Evolutionary conservation across 2,888 invertebrate species (phyloP), one percentile per base, ranked within the genome.

Genomic region (Flabesymbios commensalis): DNA sequence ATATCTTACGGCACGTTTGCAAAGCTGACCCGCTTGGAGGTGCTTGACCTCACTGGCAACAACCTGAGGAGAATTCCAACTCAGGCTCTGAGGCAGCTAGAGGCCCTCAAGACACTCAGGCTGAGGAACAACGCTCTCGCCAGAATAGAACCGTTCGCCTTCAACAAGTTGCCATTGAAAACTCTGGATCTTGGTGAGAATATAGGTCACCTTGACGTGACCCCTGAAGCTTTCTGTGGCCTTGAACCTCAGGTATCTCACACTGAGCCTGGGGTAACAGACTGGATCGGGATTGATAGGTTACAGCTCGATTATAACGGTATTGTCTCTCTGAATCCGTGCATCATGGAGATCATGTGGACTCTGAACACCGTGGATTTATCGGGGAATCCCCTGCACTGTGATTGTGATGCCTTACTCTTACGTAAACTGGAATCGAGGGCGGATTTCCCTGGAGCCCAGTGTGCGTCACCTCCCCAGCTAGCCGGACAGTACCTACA

Each of bases 301-400:
- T 29, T 63, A 26, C 39, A 14, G 1, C 24, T 63, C 19, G 63
- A 63, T 45, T 55, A 63, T 39, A 63, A 59, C 19, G 63, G 63
- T 19, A 19, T 63, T 2, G 39, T 33, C 2, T 52, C 48, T 24
- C 45, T 63, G 19, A 51, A 54, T 36, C 59, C 59, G 2, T 63
- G 63, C 36, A 48, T 63, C 3, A 41, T 59, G 3, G 51, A 59
- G 42, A 19, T 58, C n/a, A 33, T 58, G 3, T 59, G 57, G 57
- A 58, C 62, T 26, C 19, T 63, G 26, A 36, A 53, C 3, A 51
- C 42, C 1, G 36, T 61, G 10, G 51, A 61, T 26, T 28, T 61
- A 26, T 48, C 56, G 4, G 61, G 61, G 28, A 45, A 45, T 19
- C 56, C 61, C 5, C 28, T 61, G 2, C 56, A 53, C 39, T 61